Base-by-base conservation (phyloP, 2,888 invertebrate species). In the Sinohyriopsis cumingii region DNA sequence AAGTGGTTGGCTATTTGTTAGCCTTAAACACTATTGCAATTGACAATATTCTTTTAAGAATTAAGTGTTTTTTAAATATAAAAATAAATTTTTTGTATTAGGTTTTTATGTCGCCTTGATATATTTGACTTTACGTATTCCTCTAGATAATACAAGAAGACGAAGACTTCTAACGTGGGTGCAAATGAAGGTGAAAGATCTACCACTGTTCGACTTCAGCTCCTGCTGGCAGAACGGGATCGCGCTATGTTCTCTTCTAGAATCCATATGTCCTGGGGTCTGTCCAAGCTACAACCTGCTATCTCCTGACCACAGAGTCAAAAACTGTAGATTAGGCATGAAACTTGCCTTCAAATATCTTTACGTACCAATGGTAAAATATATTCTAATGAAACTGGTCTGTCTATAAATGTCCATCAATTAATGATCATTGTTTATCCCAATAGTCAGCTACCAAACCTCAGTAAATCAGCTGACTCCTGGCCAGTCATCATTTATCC, bases 171-270 rank as follows among this genome's bases (percentile, higher is more conserved):
- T 88, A 55, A 60, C 68, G 2, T 88, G 88, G 88, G 81, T 84
- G 24, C 81, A 85, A 68, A 70, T 69, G 18, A 77, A 77, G 57
- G 55, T 86, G 1, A 77, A 80, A 1, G 78, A 82, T 53, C 63
- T 66, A 5, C 55, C 61, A 6, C 75, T 87, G 53, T 55, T 63
- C 20, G 83, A 90, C 73, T 87, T 89, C 72, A 79, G 77, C 12
- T 74, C 82, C 5, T 82, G 82, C 57, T 90, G 90, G 90, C 83
- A 84, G 9, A 88, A 90, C 73, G 90, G 90, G 0, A 84, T 88
- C 9, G 81, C 84, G 0, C 78, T 90, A 12, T 90, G 90, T 71
- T 87, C 87, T 18, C 81, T 90, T 5, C 69, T 90, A 56, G 89
- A 90, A 68, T 81, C 85, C 5, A 72, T 89, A 25, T 83, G 82